phyloP scores from a whole-genome alignment of 2,113 vertebrate species.

The Carettochelys insculpta region DNA sequence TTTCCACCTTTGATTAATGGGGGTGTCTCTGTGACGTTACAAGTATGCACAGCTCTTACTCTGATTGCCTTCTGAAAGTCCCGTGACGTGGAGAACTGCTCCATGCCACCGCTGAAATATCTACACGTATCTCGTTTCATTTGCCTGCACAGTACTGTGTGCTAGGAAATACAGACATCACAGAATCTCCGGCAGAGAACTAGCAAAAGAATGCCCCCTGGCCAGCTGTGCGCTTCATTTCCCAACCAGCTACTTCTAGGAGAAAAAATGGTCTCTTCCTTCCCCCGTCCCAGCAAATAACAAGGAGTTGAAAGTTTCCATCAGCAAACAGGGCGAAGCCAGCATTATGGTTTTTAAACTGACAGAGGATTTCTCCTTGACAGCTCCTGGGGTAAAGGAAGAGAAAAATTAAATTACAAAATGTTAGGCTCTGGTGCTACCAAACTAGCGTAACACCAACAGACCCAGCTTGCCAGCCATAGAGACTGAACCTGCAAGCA shows the following conservation, averaged over 20 bases:
- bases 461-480: too few relatives aligned
- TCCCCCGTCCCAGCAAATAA: slow-evolving; percentile 39
- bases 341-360: slow-evolving; percentile 2
- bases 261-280: slow-evolving; percentile 69
- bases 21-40: background rate
- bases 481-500: too few relatives aligned
- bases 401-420: slow-evolving; percentile 1
- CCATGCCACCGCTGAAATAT: background rate
- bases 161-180: slow-evolving; percentile 58
- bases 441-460: too few relatives aligned
- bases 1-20: slow-evolving; percentile 24
- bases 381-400: background rate
- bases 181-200: slow-evolving; percentile 36
- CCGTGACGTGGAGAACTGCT: slow-evolving; percentile 18
- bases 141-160: slow-evolving; percentile 35
- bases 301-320: slow-evolving; percentile 69
- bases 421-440: background rate
- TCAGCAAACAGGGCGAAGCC: slow-evolving; percentile 51
- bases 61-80: slow-evolving; percentile 22
- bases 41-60: background rate
- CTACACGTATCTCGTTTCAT: slow-evolving; percentile 23
- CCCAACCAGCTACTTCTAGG: slow-evolving; percentile 56
- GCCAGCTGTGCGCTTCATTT: slow-evolving; percentile 35
- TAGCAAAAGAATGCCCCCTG: slow-evolving; percentile 60
- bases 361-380: background rate